Base-by-base conservation (phyloP, 1,140 invertebrate species). In the Drosophila suzukii region DNA sequence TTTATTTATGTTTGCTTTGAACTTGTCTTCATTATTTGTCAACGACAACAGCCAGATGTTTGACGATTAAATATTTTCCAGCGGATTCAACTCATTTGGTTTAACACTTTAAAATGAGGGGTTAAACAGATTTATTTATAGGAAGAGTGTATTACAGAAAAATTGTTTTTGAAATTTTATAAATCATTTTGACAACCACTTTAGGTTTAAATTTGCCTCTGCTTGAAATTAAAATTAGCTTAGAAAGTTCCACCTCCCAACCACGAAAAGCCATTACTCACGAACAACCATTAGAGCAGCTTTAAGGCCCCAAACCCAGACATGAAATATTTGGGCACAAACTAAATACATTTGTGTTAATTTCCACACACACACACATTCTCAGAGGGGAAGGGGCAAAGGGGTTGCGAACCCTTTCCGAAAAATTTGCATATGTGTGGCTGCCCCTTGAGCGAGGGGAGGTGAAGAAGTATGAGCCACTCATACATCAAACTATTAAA, bases 1-100 rank as follows among this genome's bases (percentile, higher is more conserved):
- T 89, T 89, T 89, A 89, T 89, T 89, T 89, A 84, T 89, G 84
- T 89, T 89, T 79, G 85, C 84, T 89, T 89, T 89, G 84, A 89
- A 89, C 84, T 89, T 81, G 85, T 67, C 60, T 78, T 88, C 84
- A 88, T 88, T 88, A 88, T 88, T 83, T 83, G 84, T 41, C 54
- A 54, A 56, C 54, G 54, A 61, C 50, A 81, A 63, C 56, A 66
- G 53, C 71, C 67, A 58, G 41, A 67, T 59, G 50, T 36, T 70
- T 20, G 34, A 20, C 58, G 58, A 49, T 62, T 50, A 66, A 63
- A 63, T 13, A 44, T 4, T 20, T 32, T 30, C 20, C 60, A 1
- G 0, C 12, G 10, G 20, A 46, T 39, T 51, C 3, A 67, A 36
- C 32, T 66, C 41, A 67, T 44, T 46, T 62, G 32, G 38, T 50